Percentiles rank a stretch among this genome's conserved stretches.
Evolutionary conservation across 2,797 vertebrate species (phyloP).

Genomic region (Pangasius krempfi): DNA sequence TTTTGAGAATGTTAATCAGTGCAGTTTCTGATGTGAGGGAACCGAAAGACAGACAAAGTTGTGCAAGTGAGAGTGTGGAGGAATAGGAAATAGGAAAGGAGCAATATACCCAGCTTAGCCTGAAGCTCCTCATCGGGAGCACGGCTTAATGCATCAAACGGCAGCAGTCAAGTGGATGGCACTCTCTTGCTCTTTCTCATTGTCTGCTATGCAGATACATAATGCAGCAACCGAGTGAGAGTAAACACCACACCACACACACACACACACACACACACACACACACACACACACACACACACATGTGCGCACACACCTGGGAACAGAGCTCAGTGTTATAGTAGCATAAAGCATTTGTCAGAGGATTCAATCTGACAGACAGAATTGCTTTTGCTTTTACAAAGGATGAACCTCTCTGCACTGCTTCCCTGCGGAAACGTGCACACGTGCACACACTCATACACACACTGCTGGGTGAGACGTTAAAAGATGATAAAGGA

Average conservation of each 20-base stretch:
- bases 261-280: constrained; percentile 28
- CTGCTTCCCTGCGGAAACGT: constrained; percentile 32
- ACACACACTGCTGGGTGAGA: constrained; percentile 47
- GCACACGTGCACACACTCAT: constrained; percentile 48
- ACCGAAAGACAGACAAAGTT: neutral
- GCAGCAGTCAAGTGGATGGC: constrained; percentile 28
- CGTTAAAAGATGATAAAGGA: constrained; percentile 65
- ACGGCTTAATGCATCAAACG: constrained; percentile 24
- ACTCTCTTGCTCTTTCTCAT: constrained; percentile 1
- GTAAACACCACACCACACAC: constrained; percentile 5
- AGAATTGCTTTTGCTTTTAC: constrained; percentile 69
- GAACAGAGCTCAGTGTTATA: constrained; percentile 61
- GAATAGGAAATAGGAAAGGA: neutral
- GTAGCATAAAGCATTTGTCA: constrained; percentile 58
- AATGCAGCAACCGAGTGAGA: constrained; percentile 17
- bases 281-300: constrained; percentile 39
- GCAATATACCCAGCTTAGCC: neutral
- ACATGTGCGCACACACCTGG: constrained; percentile 39
- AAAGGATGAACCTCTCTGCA: constrained; percentile 54
- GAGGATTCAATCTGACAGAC: constrained; percentile 65
- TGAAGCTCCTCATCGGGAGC: constrained; percentile 22
- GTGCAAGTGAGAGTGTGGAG: neutral
- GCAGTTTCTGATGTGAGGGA: neutral
- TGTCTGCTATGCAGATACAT: constrained; percentile 27
- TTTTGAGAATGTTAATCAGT: neutral